Percentiles rank a stretch among this genome's conserved stretches.
Evolutionary conservation across 2,113 vertebrate genomes (phyloP).

Genomic region (Capra hircus): DNA sequence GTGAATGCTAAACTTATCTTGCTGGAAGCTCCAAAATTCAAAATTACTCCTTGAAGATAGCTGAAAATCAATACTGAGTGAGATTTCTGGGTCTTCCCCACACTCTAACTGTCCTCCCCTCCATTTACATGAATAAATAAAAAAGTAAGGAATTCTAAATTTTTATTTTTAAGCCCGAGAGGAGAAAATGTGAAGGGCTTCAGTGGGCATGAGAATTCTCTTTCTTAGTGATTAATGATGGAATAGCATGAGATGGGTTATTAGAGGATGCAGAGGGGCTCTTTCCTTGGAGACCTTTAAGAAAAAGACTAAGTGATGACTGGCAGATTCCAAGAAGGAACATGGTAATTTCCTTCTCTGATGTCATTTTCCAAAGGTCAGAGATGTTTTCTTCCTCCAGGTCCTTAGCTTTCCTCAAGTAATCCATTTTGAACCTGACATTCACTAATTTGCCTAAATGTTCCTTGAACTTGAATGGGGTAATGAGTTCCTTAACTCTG

Average conservation of each 20-base stretch:
- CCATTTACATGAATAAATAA: neutral
- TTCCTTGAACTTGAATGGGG: conserved; percentile 19
- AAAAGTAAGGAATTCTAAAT: neutral
- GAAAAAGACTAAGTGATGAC: neutral
- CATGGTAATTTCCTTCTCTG: conserved; percentile 34
- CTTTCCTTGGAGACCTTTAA: conserved; percentile 21
- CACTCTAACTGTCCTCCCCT: neutral
- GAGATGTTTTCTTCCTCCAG: conserved; percentile 10
- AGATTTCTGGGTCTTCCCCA: neutral
- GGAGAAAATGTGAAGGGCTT: neutral
- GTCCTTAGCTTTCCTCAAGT: conserved; percentile 35
- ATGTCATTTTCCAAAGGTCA: conserved; percentile 65
- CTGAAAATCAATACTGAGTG: neutral
- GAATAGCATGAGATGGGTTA: neutral
- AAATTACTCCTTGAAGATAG: neutral
- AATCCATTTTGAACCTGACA: conserved; percentile 39
- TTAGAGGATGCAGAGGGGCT: neutral
- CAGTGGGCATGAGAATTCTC: no score
- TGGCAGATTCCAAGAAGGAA: conserved; percentile 4
- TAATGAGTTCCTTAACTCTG: conserved; percentile 29
- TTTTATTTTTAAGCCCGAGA: neutral
- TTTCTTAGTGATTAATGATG: neutral
- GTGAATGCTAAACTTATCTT: neutral
- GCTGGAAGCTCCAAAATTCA: neutral
- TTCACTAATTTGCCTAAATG: conserved; percentile 28